A percentile compares a stretch with the other conserved stretches of the same genome.
Conservation (phyloP, 2,797 vertebrate genomes). For the Fistularia tabacaria region DNA sequence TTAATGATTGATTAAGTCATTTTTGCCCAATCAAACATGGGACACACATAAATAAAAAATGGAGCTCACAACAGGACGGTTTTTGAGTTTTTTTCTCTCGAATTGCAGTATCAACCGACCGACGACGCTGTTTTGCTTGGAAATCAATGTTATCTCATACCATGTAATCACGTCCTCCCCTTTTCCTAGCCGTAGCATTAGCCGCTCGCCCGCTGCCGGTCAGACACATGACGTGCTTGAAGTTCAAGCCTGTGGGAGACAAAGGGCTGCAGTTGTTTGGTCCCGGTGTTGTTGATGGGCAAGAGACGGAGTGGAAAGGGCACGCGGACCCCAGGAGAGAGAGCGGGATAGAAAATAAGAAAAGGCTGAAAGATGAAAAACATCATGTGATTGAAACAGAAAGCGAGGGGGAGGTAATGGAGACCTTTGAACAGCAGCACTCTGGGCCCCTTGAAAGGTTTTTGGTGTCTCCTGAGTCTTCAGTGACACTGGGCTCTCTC, state of each 20-base stretch:
- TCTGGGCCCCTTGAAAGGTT: constrained; percentile 46
- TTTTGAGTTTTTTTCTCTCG: too few relatives aligned
- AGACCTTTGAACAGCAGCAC: constrained; percentile 48
- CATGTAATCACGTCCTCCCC: constrained; percentile 25
- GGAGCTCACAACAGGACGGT: too few relatives aligned
- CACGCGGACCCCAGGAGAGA: constrained; percentile 43
- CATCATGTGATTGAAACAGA: constrained; percentile 42
- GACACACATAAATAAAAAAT: too few relatives aligned
- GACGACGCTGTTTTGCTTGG: neutral
- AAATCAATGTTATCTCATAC: constrained; percentile 13
- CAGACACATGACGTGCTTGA: constrained; percentile 38
- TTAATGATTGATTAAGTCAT: too few relatives aligned
- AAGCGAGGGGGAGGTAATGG: constrained; percentile 38
- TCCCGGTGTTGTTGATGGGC: constrained; percentile 35
- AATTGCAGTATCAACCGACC: too few relatives aligned
- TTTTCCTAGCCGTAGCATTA: neutral
- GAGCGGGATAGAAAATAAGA: constrained; percentile 14
- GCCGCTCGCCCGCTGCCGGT: constrained; percentile 7
- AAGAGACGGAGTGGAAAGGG: constrained; percentile 36
- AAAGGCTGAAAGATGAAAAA: constrained; percentile 47
- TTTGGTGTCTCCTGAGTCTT: constrained; percentile 48
- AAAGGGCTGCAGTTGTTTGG: constrained; percentile 37
- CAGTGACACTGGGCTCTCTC: constrained; percentile 16
- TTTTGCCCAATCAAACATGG: too few relatives aligned
- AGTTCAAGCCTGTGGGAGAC: constrained; percentile 47